A percentile compares a stretch with the other conserved stretches of the same genome.
phyloP scores from a whole-genome alignment of 2,888 invertebrate species.

The Pammene fasciana region DNA sequence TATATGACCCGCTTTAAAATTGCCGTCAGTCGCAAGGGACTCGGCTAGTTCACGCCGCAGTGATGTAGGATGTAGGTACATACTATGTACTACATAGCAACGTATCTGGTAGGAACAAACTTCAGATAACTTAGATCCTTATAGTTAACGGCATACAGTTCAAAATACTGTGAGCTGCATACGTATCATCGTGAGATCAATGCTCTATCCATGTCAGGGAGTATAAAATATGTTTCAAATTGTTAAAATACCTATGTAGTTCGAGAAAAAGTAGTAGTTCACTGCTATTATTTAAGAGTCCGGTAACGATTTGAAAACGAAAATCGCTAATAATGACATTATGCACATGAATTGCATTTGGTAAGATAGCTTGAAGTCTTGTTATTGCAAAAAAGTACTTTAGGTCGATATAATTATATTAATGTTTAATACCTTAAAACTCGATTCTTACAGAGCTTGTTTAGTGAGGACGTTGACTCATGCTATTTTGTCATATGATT shows the following conservation, averaged over 20 bases:
- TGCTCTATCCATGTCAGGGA: neutral
- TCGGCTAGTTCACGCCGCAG: constrained; percentile 11
- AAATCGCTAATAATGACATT: too few species aligned
- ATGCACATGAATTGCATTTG: too few species aligned
- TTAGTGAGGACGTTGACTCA: too few species aligned
- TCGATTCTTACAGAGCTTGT: too few species aligned
- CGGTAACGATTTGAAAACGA: too few species aligned
- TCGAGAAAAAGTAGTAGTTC: neutral
- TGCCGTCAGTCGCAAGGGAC: constrained; percentile 28
- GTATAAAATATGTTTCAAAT: neutral
- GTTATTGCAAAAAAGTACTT: too few species aligned
- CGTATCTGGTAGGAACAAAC: neutral
- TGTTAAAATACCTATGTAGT: neutral
- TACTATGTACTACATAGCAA: neutral
- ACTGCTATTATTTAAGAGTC: too few species aligned
- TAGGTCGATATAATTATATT: too few species aligned
- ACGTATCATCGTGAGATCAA: neutral
- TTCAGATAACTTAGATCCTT: neutral
- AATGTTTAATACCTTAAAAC: too few species aligned
- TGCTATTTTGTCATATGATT: too few species aligned
- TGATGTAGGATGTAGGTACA: constrained; percentile 6
- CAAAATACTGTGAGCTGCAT: neutral
- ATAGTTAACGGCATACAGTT: neutral
- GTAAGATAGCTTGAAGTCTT: too few species aligned
- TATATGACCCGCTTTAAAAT: constrained; percentile 22